phyloP scores from a whole-genome alignment of 2,113 vertebrate genomes.

The Syngnathus floridae region DNA sequence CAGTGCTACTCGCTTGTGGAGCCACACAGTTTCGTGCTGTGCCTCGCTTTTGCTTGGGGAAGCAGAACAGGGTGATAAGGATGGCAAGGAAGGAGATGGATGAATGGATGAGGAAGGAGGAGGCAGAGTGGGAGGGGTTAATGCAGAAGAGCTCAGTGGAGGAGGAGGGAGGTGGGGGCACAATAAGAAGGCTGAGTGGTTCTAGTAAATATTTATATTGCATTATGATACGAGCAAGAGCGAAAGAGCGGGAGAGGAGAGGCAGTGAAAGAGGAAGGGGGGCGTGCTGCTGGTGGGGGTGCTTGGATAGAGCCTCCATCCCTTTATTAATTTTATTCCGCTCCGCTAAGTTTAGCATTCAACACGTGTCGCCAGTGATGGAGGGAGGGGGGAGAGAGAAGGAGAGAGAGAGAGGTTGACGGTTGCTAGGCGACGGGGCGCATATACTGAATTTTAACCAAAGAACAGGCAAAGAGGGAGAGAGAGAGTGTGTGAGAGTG shows the following conservation, averaged over 20 bases:
- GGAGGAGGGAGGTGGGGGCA: conserved; percentile 21
- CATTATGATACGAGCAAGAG: conserved; percentile 68
- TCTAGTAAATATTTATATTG: conserved; percentile 81
- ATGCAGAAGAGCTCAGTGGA: conserved; percentile 40
- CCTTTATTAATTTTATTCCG: conserved; percentile 75
- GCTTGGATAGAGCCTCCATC: conserved; percentile 56
- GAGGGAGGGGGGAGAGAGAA: conserved; percentile 58
- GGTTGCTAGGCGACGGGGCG: conserved; percentile 79
- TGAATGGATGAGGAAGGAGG: conserved; percentile 44
- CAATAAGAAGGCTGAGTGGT: conserved; percentile 66
- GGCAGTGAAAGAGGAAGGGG: conserved; percentile 38
- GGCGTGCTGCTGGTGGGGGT: conserved; percentile 25
- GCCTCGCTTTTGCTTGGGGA: conserved; percentile 70
- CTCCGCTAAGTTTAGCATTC: conserved; percentile 81
- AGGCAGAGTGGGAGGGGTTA: conserved; percentile 21
- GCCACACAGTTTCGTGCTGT: conserved; percentile 44
- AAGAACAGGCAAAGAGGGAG: conserved; percentile 74
- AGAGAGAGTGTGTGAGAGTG: conserved; percentile 51
- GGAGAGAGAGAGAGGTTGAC: conserved; percentile 69
- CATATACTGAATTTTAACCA: conserved; percentile 85
- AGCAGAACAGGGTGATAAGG: conserved; percentile 61
- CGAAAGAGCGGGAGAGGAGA: conserved; percentile 42
- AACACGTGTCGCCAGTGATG: conserved; percentile 80
- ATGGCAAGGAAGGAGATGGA: conserved; percentile 19
- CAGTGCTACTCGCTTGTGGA: conserved; percentile 38